A percentile compares a stretch with the other conserved stretches of the same genome.
These are phyloP conservation scores for Trochalopteron elliotii DNA, from an alignment of 2,113 vertebrate genomes.

Conservation along the genomic window DNA sequence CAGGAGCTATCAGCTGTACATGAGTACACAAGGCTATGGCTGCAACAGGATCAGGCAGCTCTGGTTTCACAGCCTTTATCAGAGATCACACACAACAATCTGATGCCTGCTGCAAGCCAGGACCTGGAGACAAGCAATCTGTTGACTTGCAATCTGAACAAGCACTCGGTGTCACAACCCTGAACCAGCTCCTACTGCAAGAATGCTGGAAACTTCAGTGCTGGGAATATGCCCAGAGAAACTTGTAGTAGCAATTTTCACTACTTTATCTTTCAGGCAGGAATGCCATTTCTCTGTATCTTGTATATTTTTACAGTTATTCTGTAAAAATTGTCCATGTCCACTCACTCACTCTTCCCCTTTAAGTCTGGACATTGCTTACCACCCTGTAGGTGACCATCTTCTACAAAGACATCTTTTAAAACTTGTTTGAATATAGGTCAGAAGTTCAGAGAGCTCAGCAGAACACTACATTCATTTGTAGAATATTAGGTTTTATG, in stretches of 20 bases:
- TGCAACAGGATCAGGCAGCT: constrained; percentile 4
- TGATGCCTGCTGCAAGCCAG: neutral
- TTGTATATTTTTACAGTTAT: neutral
- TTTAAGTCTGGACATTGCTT: neutral
- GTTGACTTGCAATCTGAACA: neutral
- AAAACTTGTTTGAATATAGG: neutral
- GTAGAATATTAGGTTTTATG: neutral
- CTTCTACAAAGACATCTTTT: neutral
- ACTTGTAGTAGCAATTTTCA: neutral
- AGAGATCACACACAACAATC: neutral
- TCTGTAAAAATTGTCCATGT: neutral
- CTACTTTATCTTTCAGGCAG: neutral
- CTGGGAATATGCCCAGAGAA: neutral
- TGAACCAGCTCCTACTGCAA: neutral
- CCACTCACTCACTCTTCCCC: neutral
- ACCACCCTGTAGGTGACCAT: neutral
- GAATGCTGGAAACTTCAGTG: neutral
- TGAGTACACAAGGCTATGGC: neutral
- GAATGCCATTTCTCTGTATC: neutral
- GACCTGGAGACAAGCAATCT: neutral
- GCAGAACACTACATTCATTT: neutral
- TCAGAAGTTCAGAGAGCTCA: neutral
- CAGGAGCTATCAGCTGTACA: neutral
- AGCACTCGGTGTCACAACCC: neutral
- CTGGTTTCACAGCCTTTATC: neutral